Percentiles rank a stretch among this genome's conserved stretches.
Evolutionary conservation across 2,797 vertebrate species (phyloP).

Genomic region (Pseudochirops cupreus): DNA sequence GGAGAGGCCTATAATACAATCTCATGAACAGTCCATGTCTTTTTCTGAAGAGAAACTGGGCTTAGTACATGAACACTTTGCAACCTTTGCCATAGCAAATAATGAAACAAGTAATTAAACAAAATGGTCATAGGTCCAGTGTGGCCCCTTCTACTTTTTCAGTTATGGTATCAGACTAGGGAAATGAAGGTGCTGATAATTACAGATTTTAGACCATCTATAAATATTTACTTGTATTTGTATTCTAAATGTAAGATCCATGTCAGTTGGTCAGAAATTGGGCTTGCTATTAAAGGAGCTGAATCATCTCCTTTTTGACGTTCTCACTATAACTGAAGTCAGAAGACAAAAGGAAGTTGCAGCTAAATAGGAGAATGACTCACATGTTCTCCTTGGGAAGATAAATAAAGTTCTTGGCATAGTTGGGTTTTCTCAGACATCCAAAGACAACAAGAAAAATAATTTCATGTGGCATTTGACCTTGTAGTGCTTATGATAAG

Average conservation of each 20-base stretch:
- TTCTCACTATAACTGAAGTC: background rate
- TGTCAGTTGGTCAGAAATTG: background rate
- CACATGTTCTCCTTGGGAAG: background rate
- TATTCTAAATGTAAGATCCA: background rate
- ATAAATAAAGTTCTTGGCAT: background rate
- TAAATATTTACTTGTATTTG: background rate
- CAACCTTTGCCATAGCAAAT: background rate
- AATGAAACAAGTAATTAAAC: background rate
- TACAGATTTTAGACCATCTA: no score
- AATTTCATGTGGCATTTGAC: background rate
- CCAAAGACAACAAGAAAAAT: background rate
- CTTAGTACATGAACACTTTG: background rate
- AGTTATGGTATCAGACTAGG: background rate
- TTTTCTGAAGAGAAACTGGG: background rate
- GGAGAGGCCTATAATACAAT: background rate
- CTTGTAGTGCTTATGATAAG: background rate
- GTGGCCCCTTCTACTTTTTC: background rate
- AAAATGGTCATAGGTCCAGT: background rate
- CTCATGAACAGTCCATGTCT: background rate
- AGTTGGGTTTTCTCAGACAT: background rate
- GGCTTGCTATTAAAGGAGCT: background rate
- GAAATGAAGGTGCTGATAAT: background rate
- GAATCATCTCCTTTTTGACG: background rate
- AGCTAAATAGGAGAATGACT: background rate
- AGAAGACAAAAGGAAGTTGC: background rate